Conservation (phyloP, 1,140 invertebrate species). For the Cherax quadricarinatus region DNA sequence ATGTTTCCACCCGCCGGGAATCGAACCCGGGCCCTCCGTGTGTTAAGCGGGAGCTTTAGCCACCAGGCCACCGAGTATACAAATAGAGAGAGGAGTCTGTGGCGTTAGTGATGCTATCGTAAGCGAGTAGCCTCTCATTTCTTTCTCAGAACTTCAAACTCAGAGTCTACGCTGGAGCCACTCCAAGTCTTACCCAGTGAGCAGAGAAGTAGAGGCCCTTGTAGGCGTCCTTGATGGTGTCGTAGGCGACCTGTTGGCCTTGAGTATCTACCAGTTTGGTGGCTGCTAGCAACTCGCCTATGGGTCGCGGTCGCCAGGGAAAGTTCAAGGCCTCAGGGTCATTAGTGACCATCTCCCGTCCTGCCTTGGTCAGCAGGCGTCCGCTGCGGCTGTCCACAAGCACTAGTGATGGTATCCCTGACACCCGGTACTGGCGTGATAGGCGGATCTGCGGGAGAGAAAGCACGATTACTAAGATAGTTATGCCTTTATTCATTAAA, state of each 20-base stretch:
- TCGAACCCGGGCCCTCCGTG: no score
- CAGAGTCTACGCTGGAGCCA: no score
- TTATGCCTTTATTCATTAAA: background rate
- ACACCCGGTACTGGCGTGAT: constrained; percentile 84
- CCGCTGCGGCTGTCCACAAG: constrained; percentile 82
- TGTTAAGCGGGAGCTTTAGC: no score
- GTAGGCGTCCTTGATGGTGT: constrained; percentile 79
- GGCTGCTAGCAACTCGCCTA: constrained; percentile 80
- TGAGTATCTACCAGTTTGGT: constrained; percentile 81
- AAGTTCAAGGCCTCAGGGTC: constrained; percentile 83
- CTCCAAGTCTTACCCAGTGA: constrained; percentile 83
- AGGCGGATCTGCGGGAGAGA: constrained; percentile 81
- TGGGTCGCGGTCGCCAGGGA: constrained; percentile 84
- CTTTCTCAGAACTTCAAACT: no score
- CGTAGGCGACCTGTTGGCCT: constrained; percentile 76
- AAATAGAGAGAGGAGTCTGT: no score
- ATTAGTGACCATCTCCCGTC: constrained; percentile 82
- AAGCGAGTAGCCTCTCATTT: no score
- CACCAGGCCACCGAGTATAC: no score
- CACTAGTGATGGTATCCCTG: constrained; percentile 86
- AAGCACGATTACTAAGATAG: background rate
- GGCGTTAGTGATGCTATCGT: no score
- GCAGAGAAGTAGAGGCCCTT: constrained; percentile 89
- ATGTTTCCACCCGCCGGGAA: no score
- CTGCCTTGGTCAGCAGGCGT: constrained; percentile 82